Conservation (phyloP, 2,113 vertebrate species). For the Petaurus breviceps region DNA sequence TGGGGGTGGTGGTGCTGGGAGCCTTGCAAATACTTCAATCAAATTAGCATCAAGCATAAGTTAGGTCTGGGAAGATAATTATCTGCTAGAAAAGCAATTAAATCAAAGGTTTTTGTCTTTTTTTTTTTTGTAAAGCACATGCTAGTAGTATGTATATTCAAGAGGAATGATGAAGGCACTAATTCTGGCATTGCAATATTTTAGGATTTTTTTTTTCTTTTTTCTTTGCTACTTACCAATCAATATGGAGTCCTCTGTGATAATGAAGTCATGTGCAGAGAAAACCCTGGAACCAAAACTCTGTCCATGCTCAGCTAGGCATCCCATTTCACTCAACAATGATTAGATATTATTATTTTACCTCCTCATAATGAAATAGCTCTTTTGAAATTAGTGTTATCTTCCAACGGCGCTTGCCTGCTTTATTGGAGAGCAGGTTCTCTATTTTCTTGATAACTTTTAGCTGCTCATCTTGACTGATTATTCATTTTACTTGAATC, state of each 20-base stretch:
- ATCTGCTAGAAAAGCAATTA: slow-evolving; percentile 50
- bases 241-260: background rate
- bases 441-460: slow-evolving; percentile 66
- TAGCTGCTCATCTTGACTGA: slow-evolving; percentile 60
- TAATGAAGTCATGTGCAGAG: background rate
- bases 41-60: slow-evolving; percentile 59
- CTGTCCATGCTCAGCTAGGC: background rate
- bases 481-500: slow-evolving; percentile 72
- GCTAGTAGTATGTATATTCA: slow-evolving; percentile 28
- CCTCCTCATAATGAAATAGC: slow-evolving; percentile 5
- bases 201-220: slow-evolving; percentile 39
- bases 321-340: background rate
- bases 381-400: slow-evolving; percentile 53
- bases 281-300: background rate
- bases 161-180: slow-evolving; percentile 38
- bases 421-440: slow-evolving; percentile 61
- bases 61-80: slow-evolving; percentile 60
- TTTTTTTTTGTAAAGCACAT: background rate
- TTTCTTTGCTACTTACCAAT: slow-evolving; percentile 20
- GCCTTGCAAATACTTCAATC: slow-evolving; percentile 59
- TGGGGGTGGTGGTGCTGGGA: background rate
- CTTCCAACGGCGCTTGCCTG: slow-evolving; percentile 29
- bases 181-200: slow-evolving; percentile 41
- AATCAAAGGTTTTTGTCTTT: slow-evolving; percentile 41
- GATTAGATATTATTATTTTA: slow-evolving; percentile 35